Percentiles rank a stretch among this genome's conserved stretches.
Evolutionary conservation across 1,140 invertebrate species (phyloP).

Genomic region (Coenobita brevimanus): DNA sequence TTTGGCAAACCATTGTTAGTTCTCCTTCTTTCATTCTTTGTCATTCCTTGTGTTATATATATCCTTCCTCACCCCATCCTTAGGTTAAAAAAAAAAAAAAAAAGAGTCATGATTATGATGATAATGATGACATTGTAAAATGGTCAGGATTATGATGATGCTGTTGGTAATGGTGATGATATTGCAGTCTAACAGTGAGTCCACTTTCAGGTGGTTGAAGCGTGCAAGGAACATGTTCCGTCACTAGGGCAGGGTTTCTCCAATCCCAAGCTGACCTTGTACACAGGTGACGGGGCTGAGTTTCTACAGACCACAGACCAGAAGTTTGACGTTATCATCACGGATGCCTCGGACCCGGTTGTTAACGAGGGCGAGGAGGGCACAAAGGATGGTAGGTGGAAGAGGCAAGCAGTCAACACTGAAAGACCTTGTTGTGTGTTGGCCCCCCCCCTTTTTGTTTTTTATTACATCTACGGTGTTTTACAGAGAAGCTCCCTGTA

Average conservation of each 20-base stretch:
- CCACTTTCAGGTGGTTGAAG: constrained; percentile 88
- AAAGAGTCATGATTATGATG: no score
- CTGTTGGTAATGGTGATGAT: no score
- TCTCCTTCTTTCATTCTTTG: no score
- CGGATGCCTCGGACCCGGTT: constrained; percentile 97
- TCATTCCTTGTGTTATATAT: no score
- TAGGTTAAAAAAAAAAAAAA: no score
- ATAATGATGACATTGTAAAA: no score
- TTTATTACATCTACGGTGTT: background rate
- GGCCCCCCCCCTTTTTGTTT: background rate
- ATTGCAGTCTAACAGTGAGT: no score
- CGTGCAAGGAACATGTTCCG: constrained; percentile 92
- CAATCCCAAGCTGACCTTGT: constrained; percentile 86
- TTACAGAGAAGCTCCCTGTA: no score
- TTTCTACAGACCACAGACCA: constrained; percentile 90
- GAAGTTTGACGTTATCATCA: constrained; percentile 98
- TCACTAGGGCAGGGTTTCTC: constrained; percentile 91
- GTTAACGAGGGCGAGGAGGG: constrained; percentile 72
- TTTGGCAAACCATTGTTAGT: no score
- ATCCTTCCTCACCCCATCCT: no score
- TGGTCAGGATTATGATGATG: no score
- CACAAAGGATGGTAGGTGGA: constrained; percentile 44
- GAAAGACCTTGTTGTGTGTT: background rate
- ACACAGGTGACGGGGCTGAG: constrained; percentile 95
- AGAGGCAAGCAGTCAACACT: background rate